Evolutionary conservation across 2,888 invertebrate genomes (phyloP).

Genomic region (Harpalus rufipes): DNA sequence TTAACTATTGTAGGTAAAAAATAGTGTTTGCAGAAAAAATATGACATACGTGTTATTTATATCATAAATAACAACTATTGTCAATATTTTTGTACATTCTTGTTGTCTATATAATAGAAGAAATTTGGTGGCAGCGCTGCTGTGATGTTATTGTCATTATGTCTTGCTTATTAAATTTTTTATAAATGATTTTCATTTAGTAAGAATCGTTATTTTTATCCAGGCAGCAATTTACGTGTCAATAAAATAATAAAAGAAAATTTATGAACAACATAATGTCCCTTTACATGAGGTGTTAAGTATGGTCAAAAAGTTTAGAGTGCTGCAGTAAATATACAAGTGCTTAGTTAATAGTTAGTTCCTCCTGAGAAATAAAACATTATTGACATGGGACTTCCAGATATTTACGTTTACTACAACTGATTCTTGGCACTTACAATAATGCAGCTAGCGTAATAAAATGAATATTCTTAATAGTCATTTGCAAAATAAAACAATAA

Average conservation of each 20-base stretch:
- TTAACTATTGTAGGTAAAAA: no score
- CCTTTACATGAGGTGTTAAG: constrained; percentile 1
- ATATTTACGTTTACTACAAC: constrained; percentile 2
- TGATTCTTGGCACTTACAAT: constrained; percentile 12
- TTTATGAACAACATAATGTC: neutral
- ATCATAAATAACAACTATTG: no score
- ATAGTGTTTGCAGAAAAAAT: no score
- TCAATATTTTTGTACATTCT: no score
- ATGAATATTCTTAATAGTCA: constrained; percentile 39
- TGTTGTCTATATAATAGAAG: no score
- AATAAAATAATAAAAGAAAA: constrained; percentile 8
- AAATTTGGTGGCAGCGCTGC: no score
- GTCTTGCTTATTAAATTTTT: no score
- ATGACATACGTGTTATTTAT: no score
- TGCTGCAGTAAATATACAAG: neutral
- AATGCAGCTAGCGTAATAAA: neutral
- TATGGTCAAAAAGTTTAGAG: constrained; percentile 2
- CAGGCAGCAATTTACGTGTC: neutral
- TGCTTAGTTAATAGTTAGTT: constrained; percentile 6
- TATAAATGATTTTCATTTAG: no score
- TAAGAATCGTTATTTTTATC: neutral
- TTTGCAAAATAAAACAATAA: constrained; percentile 53
- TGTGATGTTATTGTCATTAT: no score
- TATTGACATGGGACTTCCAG: constrained; percentile 5
- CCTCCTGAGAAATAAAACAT: constrained; percentile 1